These are phyloP conservation scores for Chirona hameri DNA, from an alignment of 2,888 invertebrate genomes.

Conservation along the genomic window DNA sequence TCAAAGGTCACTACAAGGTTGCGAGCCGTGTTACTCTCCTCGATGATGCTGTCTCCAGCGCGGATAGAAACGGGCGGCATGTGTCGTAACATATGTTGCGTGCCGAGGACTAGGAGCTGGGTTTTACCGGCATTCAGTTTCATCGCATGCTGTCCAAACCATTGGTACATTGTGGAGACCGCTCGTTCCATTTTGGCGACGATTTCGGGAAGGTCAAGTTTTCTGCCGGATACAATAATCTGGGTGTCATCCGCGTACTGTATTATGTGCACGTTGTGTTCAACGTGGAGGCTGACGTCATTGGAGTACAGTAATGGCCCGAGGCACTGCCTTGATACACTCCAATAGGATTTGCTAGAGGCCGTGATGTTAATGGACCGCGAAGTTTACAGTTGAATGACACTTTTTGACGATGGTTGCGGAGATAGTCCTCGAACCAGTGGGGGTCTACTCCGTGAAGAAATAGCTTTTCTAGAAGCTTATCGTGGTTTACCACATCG, in stretches of 20 bases:
- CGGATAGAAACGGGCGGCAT: neutral
- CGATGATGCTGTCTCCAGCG: neutral
- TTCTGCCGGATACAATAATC: neutral
- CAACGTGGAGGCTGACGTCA: neutral
- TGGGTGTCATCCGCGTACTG: neutral
- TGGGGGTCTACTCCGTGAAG: neutral
- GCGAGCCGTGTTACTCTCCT: neutral
- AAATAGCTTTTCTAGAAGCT: neutral
- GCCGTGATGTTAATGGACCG: neutral
- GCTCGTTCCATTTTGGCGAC: neutral
- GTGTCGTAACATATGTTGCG: neutral
- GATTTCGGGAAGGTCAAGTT: neutral
- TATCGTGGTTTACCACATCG: neutral
- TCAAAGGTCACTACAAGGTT: neutral
- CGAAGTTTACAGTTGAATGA: neutral
- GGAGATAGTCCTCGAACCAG: neutral
- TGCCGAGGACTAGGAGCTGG: neutral
- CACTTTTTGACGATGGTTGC: neutral
- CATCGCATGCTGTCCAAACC: neutral
- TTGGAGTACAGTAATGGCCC: neutral
- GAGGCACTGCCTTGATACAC: neutral
- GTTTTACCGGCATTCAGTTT: neutral
- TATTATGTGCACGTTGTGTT: neutral
- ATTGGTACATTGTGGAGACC: neutral
- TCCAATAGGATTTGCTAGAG: neutral